Base-by-base conservation (phyloP, 2,797 vertebrate genomes). In the Ciconia nigra region DNA sequence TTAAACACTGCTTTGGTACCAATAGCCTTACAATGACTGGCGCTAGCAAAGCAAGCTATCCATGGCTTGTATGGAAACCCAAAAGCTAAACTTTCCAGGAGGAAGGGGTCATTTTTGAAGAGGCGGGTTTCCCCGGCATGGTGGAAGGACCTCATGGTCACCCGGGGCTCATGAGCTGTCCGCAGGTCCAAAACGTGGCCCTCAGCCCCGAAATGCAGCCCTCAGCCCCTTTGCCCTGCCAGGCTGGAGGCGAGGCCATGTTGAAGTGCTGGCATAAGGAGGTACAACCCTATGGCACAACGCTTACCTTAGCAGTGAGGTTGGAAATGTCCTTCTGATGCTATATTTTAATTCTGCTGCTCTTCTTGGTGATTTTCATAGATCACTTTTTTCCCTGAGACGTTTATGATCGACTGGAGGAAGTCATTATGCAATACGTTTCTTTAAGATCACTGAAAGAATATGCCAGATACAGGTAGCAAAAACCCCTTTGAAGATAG, bases 271-370 rank as follows among this genome's bases (percentile, higher is more conserved):
- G 59, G 59, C 47, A 7, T 20, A 8, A 26, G 12, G 49, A 19
- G 35, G 65, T 33, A n/a, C 29, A 26, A 10, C 8, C n/a, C n/a
- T 3, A 13, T 10, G 42, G 42, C 42, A 7, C 37, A 18, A 41
- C 7, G 3, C 6, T 26, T 0, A 2, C 0, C 5, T 0, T 2
- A 1, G 47, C 46, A 1, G 12, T 5, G 2, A 2, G 24, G 4
- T 6, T 13, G 57, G 17, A 8, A 5, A 14, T 3, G 44, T 4
- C 28, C 41, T 44, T 4, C 62, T 13, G 19, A 0, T 15, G 25
- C 44, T 5, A 0, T 0, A 0, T 28, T 22, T 18, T 3, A 22
- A 29, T 20, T 22, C 70, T 25, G 37, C 55, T 51, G 15, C 28
- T 70, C 59, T 25, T 19, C 25, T 10, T 4, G 29, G 19, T 3